A percentile compares a stretch with the other conserved stretches of the same genome.
These are phyloP conservation scores for Drosophila mojavensis DNA, from an alignment of 1,140 invertebrate genomes.

Conservation along the genomic window DNA sequence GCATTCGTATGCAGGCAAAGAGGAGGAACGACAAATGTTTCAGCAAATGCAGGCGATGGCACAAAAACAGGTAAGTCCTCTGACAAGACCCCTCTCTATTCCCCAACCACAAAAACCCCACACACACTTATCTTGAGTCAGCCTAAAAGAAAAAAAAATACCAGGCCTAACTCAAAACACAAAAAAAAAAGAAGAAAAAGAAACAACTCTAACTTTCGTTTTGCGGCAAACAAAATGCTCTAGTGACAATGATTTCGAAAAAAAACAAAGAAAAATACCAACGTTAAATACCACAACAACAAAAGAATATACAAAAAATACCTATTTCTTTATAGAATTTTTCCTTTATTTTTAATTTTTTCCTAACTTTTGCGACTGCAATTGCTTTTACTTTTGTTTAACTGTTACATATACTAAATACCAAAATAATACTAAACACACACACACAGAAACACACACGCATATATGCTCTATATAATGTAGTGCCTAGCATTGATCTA, in stretches of 20 bases:
- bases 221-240: slow-evolving; percentile 79
- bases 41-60: slow-evolving; percentile 98
- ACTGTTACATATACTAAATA: slow-evolving; percentile 6
- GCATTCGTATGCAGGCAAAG: slow-evolving; percentile 89
- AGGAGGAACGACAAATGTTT: slow-evolving; percentile 97
- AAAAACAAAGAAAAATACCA: slow-evolving; percentile 9
- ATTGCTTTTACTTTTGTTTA: slow-evolving; percentile 10
- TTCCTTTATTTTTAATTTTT: slow-evolving; percentile 9
- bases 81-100: slow-evolving; percentile 1
- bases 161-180: slow-evolving; percentile 29
- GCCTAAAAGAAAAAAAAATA: slow-evolving; percentile 18
- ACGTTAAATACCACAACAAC: slow-evolving; percentile 18
- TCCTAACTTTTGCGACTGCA: slow-evolving; percentile 12
- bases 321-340: not conserved
- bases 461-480: slow-evolving; percentile 21
- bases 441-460: slow-evolving; percentile 4
- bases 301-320: slow-evolving; percentile 17
- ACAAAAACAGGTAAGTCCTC: slow-evolving; percentile 95
- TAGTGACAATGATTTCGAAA: slow-evolving; percentile 77
- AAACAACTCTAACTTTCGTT: slow-evolving; percentile 41
- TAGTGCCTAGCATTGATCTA: slow-evolving; percentile 33
- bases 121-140: slow-evolving; percentile 15
- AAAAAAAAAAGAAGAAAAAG: not conserved
- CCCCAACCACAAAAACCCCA: slow-evolving; percentile 5
- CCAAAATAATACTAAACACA: slow-evolving; percentile 13